Conservation (phyloP, 1,140 invertebrate species). For the Homalodisca vitripennis region DNA sequence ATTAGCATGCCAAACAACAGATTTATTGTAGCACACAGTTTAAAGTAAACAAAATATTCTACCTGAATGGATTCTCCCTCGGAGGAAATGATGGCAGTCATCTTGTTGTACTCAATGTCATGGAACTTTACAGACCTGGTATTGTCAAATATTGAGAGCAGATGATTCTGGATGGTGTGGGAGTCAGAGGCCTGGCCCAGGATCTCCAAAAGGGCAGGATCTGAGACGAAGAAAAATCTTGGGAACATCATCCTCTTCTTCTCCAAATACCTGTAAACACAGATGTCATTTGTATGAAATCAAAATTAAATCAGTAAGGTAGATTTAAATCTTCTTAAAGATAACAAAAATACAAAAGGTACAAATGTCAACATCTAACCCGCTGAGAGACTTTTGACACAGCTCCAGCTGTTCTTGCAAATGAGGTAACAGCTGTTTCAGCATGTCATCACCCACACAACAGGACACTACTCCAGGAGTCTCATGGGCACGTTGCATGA, state of each 20-base stretch:
- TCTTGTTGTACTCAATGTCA: slow-evolving; percentile 95
- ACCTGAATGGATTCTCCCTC: slow-evolving; percentile 87
- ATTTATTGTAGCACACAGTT: too few relatives aligned
- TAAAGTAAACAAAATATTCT: too few relatives aligned
- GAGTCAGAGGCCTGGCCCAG: slow-evolving; percentile 96
- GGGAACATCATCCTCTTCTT: slow-evolving; percentile 96
- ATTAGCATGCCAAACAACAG: too few relatives aligned
- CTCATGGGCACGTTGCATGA: slow-evolving; percentile 93
- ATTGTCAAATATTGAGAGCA: slow-evolving; percentile 95
- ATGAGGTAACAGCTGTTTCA: slow-evolving; percentile 90
- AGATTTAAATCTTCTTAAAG: too few relatives aligned
- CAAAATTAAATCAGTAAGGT: too few relatives aligned
- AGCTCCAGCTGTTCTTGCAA: slow-evolving; percentile 95
- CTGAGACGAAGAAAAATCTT: slow-evolving; percentile 97
- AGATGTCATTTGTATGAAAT: too few relatives aligned
- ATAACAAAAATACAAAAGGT: too few relatives aligned
- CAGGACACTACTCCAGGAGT: slow-evolving; percentile 93
- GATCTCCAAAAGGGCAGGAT: slow-evolving; percentile 93
- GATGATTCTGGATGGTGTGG: slow-evolving; percentile 95
- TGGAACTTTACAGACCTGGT: slow-evolving; percentile 92
- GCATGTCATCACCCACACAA: slow-evolving; percentile 92
- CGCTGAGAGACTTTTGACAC: slow-evolving; percentile 95
- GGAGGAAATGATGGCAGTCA: slow-evolving; percentile 87
- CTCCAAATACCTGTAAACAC: slow-evolving; percentile 75
- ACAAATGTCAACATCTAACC: too few relatives aligned